Evolutionary conservation across 2,888 invertebrate genomes (phyloP), one percentile per base, ranked within the genome.

Genomic region (Pocota personata): DNA sequence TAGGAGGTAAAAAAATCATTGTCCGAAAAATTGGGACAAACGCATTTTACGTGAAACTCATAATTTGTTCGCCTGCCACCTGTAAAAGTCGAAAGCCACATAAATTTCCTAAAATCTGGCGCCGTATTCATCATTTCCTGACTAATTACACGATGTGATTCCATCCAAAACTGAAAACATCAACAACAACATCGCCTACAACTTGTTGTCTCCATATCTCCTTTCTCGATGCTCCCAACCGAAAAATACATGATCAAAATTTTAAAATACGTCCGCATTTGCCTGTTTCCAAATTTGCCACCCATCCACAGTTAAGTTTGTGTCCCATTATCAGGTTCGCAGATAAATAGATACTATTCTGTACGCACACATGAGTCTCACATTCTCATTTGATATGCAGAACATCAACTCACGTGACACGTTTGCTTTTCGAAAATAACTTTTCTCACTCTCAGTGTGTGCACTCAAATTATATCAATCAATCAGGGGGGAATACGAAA

Each of bases 371-470:
- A 82, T 76, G 57, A 64, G 58, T 32, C 43, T 43, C 30, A 3
- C 46, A 14, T 40, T 67, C 86, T 82, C 55, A 86, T 86, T 86
- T 19, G 60, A 60, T 82, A 86, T 86, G 76, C 86, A 82, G 64
- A 82, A 62, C 86, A 37, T 72, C 72, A 82, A 32, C 76, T 77
- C 76, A 72, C 40, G 86, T 86, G 86, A 86, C 86, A 86, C 76
- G 77, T 86, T 86, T 86, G 60, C 66, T 72, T 72, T 77, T 35
- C 14, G 40, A 37, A 75, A 71, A 58, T 66, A 82, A 66, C 78
- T 73, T 57, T 8, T 60, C 37, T 67, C 58, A 64, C 62, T 76
- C 77, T 60, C 62, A 12, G 60, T 52, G 21, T 55, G 57, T 24
- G 72, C 64, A 76, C 66, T 77, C 46, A 67, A 75, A 76, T 86